Base-by-base conservation (phyloP, 2,797 vertebrate genomes). In the Sternarchorhynchus goeldii region DNA sequence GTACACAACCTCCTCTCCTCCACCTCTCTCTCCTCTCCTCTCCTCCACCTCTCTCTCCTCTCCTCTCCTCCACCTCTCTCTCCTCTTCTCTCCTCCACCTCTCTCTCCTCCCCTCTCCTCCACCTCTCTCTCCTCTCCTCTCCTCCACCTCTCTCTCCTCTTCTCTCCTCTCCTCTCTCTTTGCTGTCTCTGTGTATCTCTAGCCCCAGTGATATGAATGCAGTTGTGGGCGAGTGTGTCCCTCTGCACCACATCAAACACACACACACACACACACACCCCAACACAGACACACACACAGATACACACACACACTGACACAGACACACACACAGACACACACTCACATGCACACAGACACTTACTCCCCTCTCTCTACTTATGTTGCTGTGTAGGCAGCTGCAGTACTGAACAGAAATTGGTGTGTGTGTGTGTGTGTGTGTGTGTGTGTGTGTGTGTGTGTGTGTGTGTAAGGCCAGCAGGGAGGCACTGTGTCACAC, bases 1-100 rank as follows among this genome's bases (percentile, higher is more conserved):
- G 96, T 96, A 85, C 41, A 25, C 18, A 69, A 6, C 29, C 62
- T 65, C 17, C n/a, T 36, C 18, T 39, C 34, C 8, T 39, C 65
- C 25, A 12, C 60, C 32, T 2, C 21, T 63, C 3, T 5, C 8
- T 39, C 65, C 25, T 3, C 60, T 17, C 1, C 21, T 63, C 3
- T 5, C 29, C 76, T 1, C 21, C 12, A 16, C 17, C 0, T 62
- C 2, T 34, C 6, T 1, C 25, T 0, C 21, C 6, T 2, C 58
- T 32, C 45, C 14, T 3, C 32, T 1, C 21, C 53, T n/a, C 32
- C 2, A 4, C 39, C 10, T 10, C 39, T 10, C 29, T 8, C 39
- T 29, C 50, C n/a, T 20, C 65, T 3, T 25, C 58, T 1, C 18
- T 31, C 16, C 21, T 31, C 21, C 17, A 12, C 60, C 32, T 16